phyloP scores from a whole-genome alignment of 2,113 vertebrate species.

The Eidolon helvum region DNA sequence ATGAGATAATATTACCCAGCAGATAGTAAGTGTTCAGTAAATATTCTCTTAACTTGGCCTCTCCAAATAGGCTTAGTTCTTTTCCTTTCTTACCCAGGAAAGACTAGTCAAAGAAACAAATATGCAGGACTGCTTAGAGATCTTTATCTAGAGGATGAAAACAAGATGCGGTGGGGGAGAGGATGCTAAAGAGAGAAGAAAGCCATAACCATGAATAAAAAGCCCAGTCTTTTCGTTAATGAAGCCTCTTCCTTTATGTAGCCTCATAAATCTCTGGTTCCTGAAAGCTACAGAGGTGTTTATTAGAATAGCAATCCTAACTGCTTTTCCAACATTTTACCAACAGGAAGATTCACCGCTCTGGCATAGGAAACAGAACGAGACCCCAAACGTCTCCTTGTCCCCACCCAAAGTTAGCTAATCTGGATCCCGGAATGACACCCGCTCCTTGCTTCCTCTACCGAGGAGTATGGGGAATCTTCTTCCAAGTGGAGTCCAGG shows the following conservation, averaged over 20 bases:
- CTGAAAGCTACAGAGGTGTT: slow-evolving; percentile 27
- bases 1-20: not conserved
- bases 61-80: not conserved
- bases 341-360: not conserved
- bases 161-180: not conserved
- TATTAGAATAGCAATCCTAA: not conserved
- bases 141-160: not conserved
- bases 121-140: not conserved
- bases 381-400: not conserved
- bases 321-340: slow-evolving; percentile 19
- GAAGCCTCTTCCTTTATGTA: not conserved
- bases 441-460: not conserved
- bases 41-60: not conserved
- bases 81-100: not conserved
- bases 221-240: not conserved
- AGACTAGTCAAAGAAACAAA: not conserved
- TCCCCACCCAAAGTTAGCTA: not conserved
- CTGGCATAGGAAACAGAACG: not conserved
- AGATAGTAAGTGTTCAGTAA: not conserved
- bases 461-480: not conserved
- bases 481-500: not conserved
- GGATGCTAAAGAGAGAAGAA: not conserved
- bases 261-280: not conserved
- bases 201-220: not conserved
- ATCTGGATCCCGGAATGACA: not conserved